Base-by-base conservation (phyloP, 2,888 invertebrate genomes). In the Agonopterix heracliana region DNA sequence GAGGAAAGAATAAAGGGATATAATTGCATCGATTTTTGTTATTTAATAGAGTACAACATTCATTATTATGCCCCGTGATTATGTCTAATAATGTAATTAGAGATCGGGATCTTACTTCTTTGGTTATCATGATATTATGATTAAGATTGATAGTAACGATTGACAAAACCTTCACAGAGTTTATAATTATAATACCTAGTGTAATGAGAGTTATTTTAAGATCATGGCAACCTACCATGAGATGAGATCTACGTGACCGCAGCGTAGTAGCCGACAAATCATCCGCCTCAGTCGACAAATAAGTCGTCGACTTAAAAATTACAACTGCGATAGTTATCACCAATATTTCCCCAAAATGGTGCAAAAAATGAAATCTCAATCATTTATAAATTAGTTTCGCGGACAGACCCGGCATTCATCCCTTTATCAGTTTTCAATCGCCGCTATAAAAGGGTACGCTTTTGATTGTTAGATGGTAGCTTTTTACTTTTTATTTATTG, bases 341-440 rank as follows among this genome's bases (percentile, higher is more conserved):
- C 51, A 60, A 41, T 54, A 61, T 60, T 66, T 63, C 61, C 61
- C 60, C 61, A 65, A 60, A 61, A 55, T 53, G 48, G 46, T 46
- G 54, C 57, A 77, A 81, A 82, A 85, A 82, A 71, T 78, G 73
- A 84, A 85, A 82, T 80, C 86, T 88, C 85, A 84, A 88, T 88
- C 74, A 87, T 84, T 88, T 86, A 86, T 84, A 81, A 86, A 88
- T 88, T 88, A 84, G 88, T 76, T 79, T 66, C 80, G 85, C 79
- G 85, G 86, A 86, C 86, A 87, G 82, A 74, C 70, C 69, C 69
- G 65, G 69, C 68, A 74, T 81, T 85, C 85, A 85, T 84, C 82
- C 85, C 81, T 86, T 87, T 86, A 87, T 86, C 81, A 75, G 70
- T 72, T 66, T 69, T 79, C 81, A 85, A 87, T 86, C 81, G 74